Percentiles rank a stretch among this genome's conserved stretches.
Conservation (phyloP, 92 coral and sea anemone genomes). For the Heliopora coerulea region DNA sequence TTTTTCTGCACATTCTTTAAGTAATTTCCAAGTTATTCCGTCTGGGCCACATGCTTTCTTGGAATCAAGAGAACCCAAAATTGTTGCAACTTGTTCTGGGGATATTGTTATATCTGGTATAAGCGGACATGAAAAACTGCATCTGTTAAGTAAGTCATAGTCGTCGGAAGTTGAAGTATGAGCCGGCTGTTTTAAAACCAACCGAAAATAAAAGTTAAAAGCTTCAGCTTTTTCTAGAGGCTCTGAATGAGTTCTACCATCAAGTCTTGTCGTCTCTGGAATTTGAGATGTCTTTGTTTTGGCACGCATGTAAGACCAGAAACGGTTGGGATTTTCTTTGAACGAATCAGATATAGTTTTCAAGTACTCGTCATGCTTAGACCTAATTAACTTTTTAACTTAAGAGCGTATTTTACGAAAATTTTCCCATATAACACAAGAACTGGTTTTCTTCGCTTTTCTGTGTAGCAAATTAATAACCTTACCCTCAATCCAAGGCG, state of each 20-base stretch:
- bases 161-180: not conserved
- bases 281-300: slow-evolving; percentile 32
- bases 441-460: not conserved
- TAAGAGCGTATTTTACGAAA: slow-evolving; percentile 30
- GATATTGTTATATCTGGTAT: too few species aligned
- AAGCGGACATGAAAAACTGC: too few species aligned
- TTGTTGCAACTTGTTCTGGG: too few species aligned
- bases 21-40: too few species aligned
- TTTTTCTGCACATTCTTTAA: too few species aligned
- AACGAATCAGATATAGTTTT: slow-evolving; percentile 19
- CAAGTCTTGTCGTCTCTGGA: slow-evolving; percentile 20
- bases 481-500: slow-evolving; percentile 45
- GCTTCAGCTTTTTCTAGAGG: slow-evolving; percentile 27
- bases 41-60: too few species aligned
- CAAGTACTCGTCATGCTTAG: slow-evolving; percentile 30
- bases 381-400: slow-evolving; percentile 21
- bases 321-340: slow-evolving; percentile 29
- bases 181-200: slow-evolving; percentile 7
- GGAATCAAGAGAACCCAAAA: too few species aligned
- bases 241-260: not conserved
- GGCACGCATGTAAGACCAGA: slow-evolving; percentile 44
- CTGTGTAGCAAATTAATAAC: slow-evolving; percentile 27
- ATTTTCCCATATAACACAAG: slow-evolving; percentile 24
- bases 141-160: too few species aligned
- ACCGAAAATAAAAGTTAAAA: slow-evolving; percentile 27